A percentile compares a stretch with the other conserved stretches of the same genome.
Evolutionary conservation across 2,797 vertebrate genomes (phyloP).

Genomic region (Gymnothorax reevesii): DNA sequence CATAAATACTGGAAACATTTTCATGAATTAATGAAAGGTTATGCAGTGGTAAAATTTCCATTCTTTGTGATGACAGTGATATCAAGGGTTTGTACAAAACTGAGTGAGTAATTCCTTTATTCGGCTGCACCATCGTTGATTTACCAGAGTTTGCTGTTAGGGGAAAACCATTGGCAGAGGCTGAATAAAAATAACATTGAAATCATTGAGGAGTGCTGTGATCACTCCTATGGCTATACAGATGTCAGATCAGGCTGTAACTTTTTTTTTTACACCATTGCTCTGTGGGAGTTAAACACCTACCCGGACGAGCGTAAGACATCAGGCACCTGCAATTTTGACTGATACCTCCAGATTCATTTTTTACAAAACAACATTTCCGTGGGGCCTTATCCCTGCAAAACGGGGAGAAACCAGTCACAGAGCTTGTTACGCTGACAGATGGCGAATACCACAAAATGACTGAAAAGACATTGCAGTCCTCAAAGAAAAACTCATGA

Average conservation of each 20-base stretch:
- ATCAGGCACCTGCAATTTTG: not conserved
- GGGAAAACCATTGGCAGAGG: not conserved
- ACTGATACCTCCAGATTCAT: not conserved
- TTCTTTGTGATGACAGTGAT: not conserved
- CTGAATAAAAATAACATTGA: not conserved
- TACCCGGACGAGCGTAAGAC: slow-evolving; percentile 7
- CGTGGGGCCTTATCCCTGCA: slow-evolving; percentile 6
- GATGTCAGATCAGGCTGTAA: slow-evolving; percentile 16
- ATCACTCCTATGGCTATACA: slow-evolving; percentile 15
- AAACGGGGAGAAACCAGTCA: slow-evolving; percentile 3
- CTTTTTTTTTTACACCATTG: slow-evolving; percentile 4
- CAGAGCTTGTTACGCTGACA: slow-evolving; percentile 13
- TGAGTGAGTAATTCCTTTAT: slow-evolving; percentile 1
- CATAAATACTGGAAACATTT: not conserved
- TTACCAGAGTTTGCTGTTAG: not conserved
- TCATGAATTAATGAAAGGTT: not conserved
- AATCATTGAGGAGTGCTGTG: not conserved
- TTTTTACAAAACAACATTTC: slow-evolving; percentile 11
- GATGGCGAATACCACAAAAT: not conserved
- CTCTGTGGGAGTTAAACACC: slow-evolving; percentile 19
- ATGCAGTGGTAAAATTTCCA: not conserved
- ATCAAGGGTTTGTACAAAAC: not conserved
- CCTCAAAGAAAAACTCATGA: not conserved
- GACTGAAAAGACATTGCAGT: not conserved
- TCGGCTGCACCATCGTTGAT: not conserved